Percentiles rank a stretch among this genome's conserved stretches.
Conservation (phyloP, 2,888 invertebrate species). For the Osmoderma eremita region DNA sequence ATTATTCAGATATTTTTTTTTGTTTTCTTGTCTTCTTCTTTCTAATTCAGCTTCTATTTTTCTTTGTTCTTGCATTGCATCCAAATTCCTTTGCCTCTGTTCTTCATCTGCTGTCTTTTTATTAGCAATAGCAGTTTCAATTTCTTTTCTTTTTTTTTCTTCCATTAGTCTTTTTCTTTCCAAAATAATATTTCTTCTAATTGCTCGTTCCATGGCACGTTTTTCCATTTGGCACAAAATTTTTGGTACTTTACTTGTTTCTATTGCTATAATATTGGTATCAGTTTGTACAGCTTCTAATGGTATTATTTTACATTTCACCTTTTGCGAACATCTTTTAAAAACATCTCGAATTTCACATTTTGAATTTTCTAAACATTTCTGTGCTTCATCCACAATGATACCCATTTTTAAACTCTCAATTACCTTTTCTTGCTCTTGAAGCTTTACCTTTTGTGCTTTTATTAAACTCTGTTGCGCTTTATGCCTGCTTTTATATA, state of each 20-base stretch:
- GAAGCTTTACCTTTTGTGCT: slow-evolving; percentile 75
- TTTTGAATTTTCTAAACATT: slow-evolving; percentile 69
- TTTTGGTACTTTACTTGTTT: slow-evolving; percentile 72
- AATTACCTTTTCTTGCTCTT: slow-evolving; percentile 78
- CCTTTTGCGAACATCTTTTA: slow-evolving; percentile 56
- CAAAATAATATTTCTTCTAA: slow-evolving; percentile 62
- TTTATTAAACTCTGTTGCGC: slow-evolving; percentile 80
- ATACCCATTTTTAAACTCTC: slow-evolving; percentile 77
- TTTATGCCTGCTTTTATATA: slow-evolving; percentile 65
- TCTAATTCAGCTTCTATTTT: slow-evolving; percentile 68
- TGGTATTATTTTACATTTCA: slow-evolving; percentile 66
- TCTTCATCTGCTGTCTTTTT: slow-evolving; percentile 70
- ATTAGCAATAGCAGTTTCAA: slow-evolving; percentile 70
- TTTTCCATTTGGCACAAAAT: slow-evolving; percentile 79
- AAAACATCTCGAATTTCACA: slow-evolving; percentile 67
- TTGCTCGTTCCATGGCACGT: slow-evolving; percentile 72
- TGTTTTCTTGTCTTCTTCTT: slow-evolving; percentile 69
- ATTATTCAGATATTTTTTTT: slow-evolving; percentile 62
- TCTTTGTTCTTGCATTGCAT: slow-evolving; percentile 70
- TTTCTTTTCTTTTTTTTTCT: slow-evolving; percentile 67
- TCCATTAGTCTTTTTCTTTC: slow-evolving; percentile 66
- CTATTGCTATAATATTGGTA: slow-evolving; percentile 56
- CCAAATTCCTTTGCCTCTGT: slow-evolving; percentile 70
- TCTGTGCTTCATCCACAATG: slow-evolving; percentile 72
- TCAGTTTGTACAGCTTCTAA: slow-evolving; percentile 61